Evolutionary conservation across 2,113 vertebrate genomes (phyloP).

Genomic region (Aix galericulata): DNA sequence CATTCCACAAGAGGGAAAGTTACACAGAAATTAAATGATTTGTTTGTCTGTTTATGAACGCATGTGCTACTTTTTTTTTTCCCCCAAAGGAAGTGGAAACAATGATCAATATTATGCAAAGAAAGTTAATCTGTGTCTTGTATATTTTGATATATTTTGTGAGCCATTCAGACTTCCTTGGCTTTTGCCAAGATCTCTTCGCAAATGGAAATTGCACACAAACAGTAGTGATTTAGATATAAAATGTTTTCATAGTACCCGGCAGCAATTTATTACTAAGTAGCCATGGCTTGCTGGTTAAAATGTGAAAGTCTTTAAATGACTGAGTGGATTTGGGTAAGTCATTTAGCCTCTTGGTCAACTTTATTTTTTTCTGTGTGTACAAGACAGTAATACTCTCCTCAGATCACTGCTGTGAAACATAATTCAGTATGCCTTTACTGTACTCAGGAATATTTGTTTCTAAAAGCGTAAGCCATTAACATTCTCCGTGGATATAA

Average conservation of each 20-base stretch:
- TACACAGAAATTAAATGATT: neutral
- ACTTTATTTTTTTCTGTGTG: neutral
- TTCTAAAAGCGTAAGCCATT: neutral
- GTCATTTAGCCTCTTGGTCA: conserved; percentile 49
- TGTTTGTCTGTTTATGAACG: neutral
- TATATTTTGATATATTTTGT: conserved; percentile 32
- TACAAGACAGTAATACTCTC: neutral
- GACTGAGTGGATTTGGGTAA: conserved; percentile 25
- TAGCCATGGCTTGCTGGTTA: neutral
- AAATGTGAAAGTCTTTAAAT: conserved; percentile 22
- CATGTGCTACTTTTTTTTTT: neutral
- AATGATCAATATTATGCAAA: conserved; percentile 32
- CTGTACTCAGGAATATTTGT: neutral
- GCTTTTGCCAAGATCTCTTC: conserved; percentile 52
- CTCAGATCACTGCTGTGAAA: neutral
- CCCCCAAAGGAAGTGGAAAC: neutral
- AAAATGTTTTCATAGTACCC: neutral
- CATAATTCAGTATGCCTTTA: neutral
- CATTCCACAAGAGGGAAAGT: neutral
- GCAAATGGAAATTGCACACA: conserved; percentile 27
- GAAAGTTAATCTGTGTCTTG: conserved; percentile 18
- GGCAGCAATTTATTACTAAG: conserved; percentile 27
- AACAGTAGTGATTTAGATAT: conserved; percentile 31
- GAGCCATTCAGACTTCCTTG: neutral
- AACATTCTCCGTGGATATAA: neutral